A percentile compares a stretch with the other conserved stretches of the same genome.
These are phyloP conservation scores for Caenorhabditis remanei DNA, from an alignment of 1,140 invertebrate genomes.

Conservation along the genomic window DNA sequence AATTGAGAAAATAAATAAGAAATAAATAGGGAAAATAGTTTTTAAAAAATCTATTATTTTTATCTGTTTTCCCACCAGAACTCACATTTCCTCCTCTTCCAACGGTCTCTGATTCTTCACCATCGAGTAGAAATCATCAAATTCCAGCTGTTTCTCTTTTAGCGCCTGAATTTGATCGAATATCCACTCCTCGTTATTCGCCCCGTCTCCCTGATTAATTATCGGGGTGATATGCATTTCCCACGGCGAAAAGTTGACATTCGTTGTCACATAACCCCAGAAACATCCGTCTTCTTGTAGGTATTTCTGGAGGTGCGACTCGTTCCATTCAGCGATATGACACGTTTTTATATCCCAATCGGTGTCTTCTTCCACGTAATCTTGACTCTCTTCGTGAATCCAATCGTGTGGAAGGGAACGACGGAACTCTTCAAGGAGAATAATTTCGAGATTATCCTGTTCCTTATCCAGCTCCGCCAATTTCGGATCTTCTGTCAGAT, in stretches of 20 bases:
- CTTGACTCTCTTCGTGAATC: neutral
- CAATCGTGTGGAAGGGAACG: neutral
- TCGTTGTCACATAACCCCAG: neutral
- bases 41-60: too few species aligned
- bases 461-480: neutral
- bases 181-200: conserved; percentile 12
- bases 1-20: too few species aligned
- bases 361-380: neutral
- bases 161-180: neutral
- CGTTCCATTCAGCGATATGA: neutral
- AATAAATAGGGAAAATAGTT: too few species aligned
- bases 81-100: conserved; percentile 18
- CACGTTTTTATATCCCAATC: conserved; percentile 4
- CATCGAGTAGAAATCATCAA: conserved; percentile 1
- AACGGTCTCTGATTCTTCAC: conserved; percentile 12
- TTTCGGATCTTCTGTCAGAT: neutral
- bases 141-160: neutral
- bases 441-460: conserved; percentile 3
- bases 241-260: neutral
- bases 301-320: neutral
- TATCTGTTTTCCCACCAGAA: neutral
- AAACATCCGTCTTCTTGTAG: conserved; percentile 9
- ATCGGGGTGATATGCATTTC: conserved; percentile 3
- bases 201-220: neutral
- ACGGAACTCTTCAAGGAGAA: conserved; percentile 10